A percentile compares a stretch with the other conserved stretches of the same genome.
Evolutionary conservation across 2,113 vertebrate genomes (phyloP).

Genomic region (Mormoops blainvillei): DNA sequence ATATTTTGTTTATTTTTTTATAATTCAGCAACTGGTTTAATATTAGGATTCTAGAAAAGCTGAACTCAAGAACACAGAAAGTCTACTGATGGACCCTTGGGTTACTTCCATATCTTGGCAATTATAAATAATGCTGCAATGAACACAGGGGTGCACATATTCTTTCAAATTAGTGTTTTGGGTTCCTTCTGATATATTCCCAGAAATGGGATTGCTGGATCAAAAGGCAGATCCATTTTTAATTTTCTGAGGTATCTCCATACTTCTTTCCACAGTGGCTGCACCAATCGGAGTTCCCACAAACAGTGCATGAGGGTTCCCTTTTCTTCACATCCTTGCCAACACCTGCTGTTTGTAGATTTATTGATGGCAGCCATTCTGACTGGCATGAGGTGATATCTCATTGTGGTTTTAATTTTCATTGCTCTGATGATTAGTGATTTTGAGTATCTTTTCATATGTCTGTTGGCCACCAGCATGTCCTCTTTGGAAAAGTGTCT

Average conservation of each 20-base stretch:
- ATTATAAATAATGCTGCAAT: background rate
- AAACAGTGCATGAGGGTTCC: background rate
- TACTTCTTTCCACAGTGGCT: background rate
- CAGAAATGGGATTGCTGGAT: background rate
- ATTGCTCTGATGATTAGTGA: background rate
- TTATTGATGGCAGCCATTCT: background rate
- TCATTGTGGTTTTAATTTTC: background rate
- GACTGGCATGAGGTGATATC: background rate
- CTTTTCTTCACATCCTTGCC: background rate
- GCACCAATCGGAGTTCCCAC: background rate
- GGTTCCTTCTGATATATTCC: too few species aligned
- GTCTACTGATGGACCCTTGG: background rate
- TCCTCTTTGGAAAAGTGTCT: background rate
- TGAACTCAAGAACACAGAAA: background rate
- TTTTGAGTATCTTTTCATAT: background rate
- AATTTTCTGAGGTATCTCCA: background rate
- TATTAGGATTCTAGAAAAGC: background rate
- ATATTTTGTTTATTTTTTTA: conserved; percentile 22
- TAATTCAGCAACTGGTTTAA: background rate
- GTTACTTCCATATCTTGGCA: background rate
- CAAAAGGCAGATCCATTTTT: background rate
- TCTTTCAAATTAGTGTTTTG: background rate
- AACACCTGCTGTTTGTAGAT: background rate
- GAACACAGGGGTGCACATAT: background rate
- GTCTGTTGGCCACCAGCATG: background rate